Percentiles rank a stretch among this genome's conserved stretches.
phyloP scores from a whole-genome alignment of 2,113 vertebrate species.

The Podocnemis expansa region DNA sequence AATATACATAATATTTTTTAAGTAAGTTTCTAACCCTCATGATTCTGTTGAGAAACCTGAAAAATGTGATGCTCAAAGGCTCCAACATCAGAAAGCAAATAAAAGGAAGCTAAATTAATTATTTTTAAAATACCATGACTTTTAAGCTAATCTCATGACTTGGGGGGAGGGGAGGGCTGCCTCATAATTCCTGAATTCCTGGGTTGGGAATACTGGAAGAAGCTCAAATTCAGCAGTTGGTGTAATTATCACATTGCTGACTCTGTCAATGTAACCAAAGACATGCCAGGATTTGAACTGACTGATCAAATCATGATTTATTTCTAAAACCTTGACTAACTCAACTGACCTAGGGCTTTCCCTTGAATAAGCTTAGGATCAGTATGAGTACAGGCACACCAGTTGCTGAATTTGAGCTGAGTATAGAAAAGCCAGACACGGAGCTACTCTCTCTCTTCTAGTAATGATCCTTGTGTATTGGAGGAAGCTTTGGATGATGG shows the following conservation, averaged over 20 bases:
- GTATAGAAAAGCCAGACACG: rapidly evolving
- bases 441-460: neutral
- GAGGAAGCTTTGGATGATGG: neutral
- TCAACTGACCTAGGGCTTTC: neutral
- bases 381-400: neutral
- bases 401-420: neutral
- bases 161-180: neutral
- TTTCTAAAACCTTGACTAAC: neutral
- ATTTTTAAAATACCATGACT: neutral
- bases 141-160: constrained; percentile 4
- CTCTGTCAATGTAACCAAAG: neutral
- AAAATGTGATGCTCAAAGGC: constrained; percentile 16
- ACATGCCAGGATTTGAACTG: neutral
- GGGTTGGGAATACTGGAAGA: neutral
- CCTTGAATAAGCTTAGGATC: neutral
- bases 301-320: neutral
- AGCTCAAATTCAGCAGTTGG: neutral
- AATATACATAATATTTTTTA: neutral
- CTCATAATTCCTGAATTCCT: neutral
- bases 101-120: constrained; percentile 8
- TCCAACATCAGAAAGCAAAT: constrained; percentile 30
- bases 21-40: neutral
- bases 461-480: neutral
- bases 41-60: constrained; percentile 2
- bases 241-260: neutral